Base-by-base conservation (phyloP, 2,888 invertebrate species). In the Nomada lathburiana region DNA sequence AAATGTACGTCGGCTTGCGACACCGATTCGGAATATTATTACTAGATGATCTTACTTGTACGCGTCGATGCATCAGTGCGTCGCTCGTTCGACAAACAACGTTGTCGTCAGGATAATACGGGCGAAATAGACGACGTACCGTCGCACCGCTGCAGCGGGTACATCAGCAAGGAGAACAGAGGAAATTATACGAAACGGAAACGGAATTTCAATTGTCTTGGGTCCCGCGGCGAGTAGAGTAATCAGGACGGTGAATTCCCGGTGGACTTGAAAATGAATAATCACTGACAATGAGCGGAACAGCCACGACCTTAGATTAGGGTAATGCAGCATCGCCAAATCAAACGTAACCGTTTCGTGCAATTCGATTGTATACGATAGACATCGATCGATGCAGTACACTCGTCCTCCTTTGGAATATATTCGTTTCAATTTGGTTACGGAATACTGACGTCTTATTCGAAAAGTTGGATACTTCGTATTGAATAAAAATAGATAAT, bases 181-280 rank as follows among this genome's bases (percentile, higher is more conserved):
- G 36, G 23, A 2, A 36, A 18, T 42, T 29, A 44, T 36, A 26
- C 16, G 20, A 36, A 23, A 57, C 65, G 18, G 16, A 23, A 50
- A 59, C 47, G 73, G 50, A 74, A 67, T 55, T 60, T 18, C 55
- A 16, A 63, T 77, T 67, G 60, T 74, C 50, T 68, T 16, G 36
- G 9, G 16, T 16, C 26, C 20, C 44, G 36, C 23, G 47, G 67
- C 42, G 29, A 36, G n/a, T 10, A n/a, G 50, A 69, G 63, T 64
- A 69, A 76, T 76, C 63, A 63, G 73, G 26, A 62, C 73, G 26
- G 18, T 53, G 26, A 60, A 70, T 60, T 72, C 69, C 73, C 78
- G 11, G 26, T 13, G 42, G 73, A 44, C 4, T 59, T 44, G 52
- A 47, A 69, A 70, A 52, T 79, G 80, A 81, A 81, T 79, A 81